phyloP scores from a whole-genome alignment of 2,113 vertebrate genomes.

The Heptranchias perlo region DNA sequence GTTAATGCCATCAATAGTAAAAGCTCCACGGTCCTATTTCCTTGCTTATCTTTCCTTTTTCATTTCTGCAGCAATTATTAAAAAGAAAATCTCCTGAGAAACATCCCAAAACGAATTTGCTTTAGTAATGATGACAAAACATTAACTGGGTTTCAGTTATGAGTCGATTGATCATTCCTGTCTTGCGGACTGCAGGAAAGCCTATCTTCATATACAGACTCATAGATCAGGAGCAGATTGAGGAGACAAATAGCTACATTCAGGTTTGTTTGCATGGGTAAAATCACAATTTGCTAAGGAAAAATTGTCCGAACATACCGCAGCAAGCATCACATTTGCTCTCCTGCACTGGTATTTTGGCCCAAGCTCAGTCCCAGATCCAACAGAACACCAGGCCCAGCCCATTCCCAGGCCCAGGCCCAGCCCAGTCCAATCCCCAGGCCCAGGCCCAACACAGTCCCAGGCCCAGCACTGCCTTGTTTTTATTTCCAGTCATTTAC shows the following conservation, averaged over 20 bases:
- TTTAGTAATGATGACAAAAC: constrained; percentile 13
- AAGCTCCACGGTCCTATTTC: neutral
- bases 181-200: neutral
- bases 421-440: neutral
- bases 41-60: neutral
- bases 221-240: neutral
- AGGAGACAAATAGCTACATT: neutral
- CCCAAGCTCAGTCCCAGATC: neutral
- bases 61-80: constrained; percentile 28
- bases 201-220: neutral
- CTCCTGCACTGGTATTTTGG: neutral
- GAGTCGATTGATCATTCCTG: constrained; percentile 19
- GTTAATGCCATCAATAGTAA: neutral
- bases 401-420: neutral
- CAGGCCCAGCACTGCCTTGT: neutral
- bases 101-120: constrained; percentile 5
- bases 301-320: neutral
- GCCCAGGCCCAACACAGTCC: neutral
- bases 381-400: neutral
- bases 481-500: no score
- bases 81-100: neutral
- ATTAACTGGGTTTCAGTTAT: neutral
- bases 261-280: neutral
- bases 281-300: neutral
- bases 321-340: neutral